phyloP scores from a whole-genome alignment of 2,113 vertebrate species.

The Orycteropus afer region DNA sequence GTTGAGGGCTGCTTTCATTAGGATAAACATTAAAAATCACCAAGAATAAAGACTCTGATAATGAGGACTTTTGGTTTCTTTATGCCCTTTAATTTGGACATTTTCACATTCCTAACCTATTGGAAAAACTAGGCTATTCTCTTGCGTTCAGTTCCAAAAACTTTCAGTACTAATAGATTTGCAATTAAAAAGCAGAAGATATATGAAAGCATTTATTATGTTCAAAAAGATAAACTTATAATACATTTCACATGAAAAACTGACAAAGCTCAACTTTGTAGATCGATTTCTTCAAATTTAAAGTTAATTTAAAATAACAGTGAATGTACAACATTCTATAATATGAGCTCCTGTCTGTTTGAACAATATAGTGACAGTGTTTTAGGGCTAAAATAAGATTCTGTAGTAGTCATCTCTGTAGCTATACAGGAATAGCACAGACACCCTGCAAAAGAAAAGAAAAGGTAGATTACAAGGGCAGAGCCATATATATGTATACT shows the following conservation, averaged over 20 bases:
- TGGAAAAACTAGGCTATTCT: not conserved
- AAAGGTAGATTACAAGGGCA: not conserved
- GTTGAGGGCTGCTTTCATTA: not conserved
- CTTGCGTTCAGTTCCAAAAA: conserved; percentile 18
- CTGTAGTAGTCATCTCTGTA: conserved; percentile 97
- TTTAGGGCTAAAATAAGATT: conserved; percentile 90
- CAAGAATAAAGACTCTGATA: conserved; percentile 34
- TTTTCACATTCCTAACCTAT: not conserved
- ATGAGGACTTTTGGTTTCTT: conserved; percentile 8
- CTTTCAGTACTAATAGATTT: not conserved
- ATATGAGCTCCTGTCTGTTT: not conserved
- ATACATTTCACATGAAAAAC: conserved; percentile 67
- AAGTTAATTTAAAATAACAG: conserved; percentile 59
- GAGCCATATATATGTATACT: not conserved
- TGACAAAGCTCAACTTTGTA: conserved; percentile 68
- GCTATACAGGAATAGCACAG: conserved; percentile 94
- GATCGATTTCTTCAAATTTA: conserved; percentile 41
- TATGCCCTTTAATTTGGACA: conserved; percentile 6
- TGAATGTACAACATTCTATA: conserved; percentile 66
- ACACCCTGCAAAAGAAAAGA: conserved; percentile 88
- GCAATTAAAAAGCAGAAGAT: conserved; percentile 49
- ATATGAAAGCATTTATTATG: conserved; percentile 76
- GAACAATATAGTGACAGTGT: conserved; percentile 1
- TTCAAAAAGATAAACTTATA: conserved; percentile 72
- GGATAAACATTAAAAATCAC: conserved; percentile 3